phyloP scores from a whole-genome alignment of 2,113 vertebrate genomes.

The Hemiscyllium ocellatum region DNA sequence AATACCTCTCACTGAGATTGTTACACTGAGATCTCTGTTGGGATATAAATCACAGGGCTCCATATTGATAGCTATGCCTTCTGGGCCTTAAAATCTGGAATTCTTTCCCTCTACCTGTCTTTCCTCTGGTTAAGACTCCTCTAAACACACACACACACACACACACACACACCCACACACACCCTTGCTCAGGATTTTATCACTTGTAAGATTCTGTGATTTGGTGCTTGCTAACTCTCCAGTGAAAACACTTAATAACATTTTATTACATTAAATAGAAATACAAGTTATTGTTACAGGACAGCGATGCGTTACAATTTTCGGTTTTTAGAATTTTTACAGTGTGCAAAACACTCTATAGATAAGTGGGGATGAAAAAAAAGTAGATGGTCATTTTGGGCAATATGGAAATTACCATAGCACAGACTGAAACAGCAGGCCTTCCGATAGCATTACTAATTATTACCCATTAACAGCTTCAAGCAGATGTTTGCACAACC shows the following conservation, averaged over 20 bases:
- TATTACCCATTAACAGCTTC: conserved; percentile 25
- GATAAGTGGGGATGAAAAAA: background rate
- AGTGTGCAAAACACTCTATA: background rate
- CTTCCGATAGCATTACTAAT: background rate
- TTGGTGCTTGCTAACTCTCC: background rate
- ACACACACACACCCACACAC: background rate
- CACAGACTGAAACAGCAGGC: background rate
- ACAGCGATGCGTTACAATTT: background rate
- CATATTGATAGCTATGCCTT: background rate
- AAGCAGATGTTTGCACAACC: background rate
- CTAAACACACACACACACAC: background rate
- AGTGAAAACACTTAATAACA: background rate
- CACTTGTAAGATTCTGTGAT: too few species aligned
- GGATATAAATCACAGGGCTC: background rate
- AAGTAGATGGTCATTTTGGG: background rate
- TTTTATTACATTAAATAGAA: background rate
- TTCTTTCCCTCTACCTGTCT: background rate
- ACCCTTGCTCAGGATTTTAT: background rate
- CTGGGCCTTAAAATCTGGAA: background rate
- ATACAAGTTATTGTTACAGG: background rate
- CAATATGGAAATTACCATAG: background rate
- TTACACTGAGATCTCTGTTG: background rate
- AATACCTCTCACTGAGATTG: background rate
- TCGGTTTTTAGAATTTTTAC: conserved; percentile 14
- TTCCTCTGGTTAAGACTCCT: background rate